phyloP scores from a whole-genome alignment of 2,888 invertebrate species.

The Nymphalis c-album region DNA sequence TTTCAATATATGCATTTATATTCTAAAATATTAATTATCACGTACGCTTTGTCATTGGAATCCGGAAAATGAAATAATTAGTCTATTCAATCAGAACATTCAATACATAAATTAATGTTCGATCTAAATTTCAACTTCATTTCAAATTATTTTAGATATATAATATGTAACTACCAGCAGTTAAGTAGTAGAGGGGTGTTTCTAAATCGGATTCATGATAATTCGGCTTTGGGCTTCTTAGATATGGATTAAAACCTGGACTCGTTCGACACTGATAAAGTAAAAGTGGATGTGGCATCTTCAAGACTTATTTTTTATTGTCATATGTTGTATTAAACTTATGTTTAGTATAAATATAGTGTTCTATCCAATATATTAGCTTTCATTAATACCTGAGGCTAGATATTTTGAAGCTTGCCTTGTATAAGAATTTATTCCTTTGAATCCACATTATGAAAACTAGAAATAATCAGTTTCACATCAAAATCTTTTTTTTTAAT shows the following conservation, averaged over 20 bases:
- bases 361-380: too few species aligned
- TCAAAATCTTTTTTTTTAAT: too few species aligned
- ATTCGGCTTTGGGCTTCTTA: constrained; percentile 30
- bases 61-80: background rate
- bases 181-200: constrained; percentile 22
- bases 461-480: too few species aligned
- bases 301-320: too few species aligned
- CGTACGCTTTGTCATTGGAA: background rate
- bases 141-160: constrained; percentile 23
- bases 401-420: too few species aligned
- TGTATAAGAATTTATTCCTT: too few species aligned
- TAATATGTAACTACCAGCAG: constrained; percentile 10
- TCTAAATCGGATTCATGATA: constrained; percentile 32
- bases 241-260: constrained; percentile 31
- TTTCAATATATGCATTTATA: too few species aligned
- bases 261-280: constrained; percentile 24
- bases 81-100: constrained; percentile 12
- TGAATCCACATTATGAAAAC: too few species aligned
- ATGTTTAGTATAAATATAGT: too few species aligned
- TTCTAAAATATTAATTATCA: background rate
- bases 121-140: constrained; percentile 22
- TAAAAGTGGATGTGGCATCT: constrained; percentile 20
- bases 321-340: too few species aligned
- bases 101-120: constrained; percentile 19
- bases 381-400: too few species aligned